Percentiles rank a stretch among this genome's conserved stretches.
phyloP scores from a whole-genome alignment of 2,113 vertebrate genomes.

The Colius striatus region DNA sequence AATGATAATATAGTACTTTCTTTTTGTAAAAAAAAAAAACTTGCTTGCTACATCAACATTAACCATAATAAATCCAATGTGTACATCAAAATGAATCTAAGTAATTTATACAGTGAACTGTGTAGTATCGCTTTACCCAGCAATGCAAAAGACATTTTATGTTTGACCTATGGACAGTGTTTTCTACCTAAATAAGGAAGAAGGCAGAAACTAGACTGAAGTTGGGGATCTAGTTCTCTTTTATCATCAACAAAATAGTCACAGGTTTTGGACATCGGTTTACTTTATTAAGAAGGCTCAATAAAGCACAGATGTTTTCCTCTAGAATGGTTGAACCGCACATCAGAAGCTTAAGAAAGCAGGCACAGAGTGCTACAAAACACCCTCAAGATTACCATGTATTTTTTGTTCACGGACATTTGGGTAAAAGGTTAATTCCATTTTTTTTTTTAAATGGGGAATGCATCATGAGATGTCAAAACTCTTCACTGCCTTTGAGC shows the following conservation, averaged over 20 bases:
- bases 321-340: neutral
- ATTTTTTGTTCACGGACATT: neutral
- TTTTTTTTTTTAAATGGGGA: neutral
- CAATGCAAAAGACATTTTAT: neutral
- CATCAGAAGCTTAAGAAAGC: neutral
- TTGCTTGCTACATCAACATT: neutral
- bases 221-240: neutral
- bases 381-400: neutral
- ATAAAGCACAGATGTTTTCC: neutral
- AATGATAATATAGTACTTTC: neutral
- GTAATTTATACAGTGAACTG: neutral
- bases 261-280: neutral
- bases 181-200: neutral
- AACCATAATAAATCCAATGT: neutral
- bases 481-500: neutral
- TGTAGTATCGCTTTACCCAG: neutral
- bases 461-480: neutral
- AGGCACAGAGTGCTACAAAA: neutral
- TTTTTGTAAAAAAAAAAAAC: neutral
- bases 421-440: neutral
- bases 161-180: neutral
- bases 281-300: neutral
- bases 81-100: neutral
- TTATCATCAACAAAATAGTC: neutral
- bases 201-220: neutral